Evolutionary conservation across 2,113 vertebrate genomes (phyloP).

Genomic region (Sylvilagus bachmani): DNA sequence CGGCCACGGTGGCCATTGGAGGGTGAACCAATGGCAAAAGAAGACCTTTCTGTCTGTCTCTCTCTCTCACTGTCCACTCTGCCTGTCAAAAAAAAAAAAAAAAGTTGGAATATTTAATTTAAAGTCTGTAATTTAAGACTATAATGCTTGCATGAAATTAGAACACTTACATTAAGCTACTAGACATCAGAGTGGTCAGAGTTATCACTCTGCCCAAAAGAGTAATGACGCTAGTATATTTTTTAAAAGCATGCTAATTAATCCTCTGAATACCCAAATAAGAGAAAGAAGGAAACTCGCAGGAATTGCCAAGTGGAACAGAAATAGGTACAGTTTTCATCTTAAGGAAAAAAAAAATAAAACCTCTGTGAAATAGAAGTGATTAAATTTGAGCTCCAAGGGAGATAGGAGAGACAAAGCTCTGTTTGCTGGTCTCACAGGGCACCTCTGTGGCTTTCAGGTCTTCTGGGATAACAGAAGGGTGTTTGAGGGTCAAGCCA

Average conservation of each 20-base stretch:
- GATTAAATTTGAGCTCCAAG: constrained; percentile 24
- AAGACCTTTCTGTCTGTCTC: too few relatives aligned
- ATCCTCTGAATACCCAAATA: constrained; percentile 46
- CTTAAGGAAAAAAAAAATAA: neutral
- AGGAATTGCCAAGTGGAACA: constrained; percentile 30
- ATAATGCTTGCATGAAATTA: constrained; percentile 34
- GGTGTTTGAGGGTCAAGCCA: neutral
- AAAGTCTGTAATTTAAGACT: constrained; percentile 68
- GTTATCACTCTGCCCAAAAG: constrained; percentile 52
- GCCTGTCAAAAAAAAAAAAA: too few relatives aligned
- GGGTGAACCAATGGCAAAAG: too few relatives aligned
- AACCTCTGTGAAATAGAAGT: neutral
- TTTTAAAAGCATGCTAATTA: constrained; percentile 62
- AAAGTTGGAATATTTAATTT: constrained; percentile 54
- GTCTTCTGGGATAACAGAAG: neutral
- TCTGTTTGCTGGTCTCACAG: neutral
- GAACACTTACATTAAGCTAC: constrained; percentile 59
- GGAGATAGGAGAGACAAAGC: neutral
- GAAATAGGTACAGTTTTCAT: constrained; percentile 29
- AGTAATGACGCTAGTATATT: constrained; percentile 62
- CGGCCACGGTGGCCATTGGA: too few relatives aligned
- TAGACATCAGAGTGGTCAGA: constrained; percentile 12
- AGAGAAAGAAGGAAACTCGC: neutral
- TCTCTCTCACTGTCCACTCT: too few relatives aligned
- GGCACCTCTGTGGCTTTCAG: neutral